Evolutionary conservation across 2,888 invertebrate species (phyloP), one percentile per base, ranked within the genome.

Genomic region (Eupithecia tripunctaria): DNA sequence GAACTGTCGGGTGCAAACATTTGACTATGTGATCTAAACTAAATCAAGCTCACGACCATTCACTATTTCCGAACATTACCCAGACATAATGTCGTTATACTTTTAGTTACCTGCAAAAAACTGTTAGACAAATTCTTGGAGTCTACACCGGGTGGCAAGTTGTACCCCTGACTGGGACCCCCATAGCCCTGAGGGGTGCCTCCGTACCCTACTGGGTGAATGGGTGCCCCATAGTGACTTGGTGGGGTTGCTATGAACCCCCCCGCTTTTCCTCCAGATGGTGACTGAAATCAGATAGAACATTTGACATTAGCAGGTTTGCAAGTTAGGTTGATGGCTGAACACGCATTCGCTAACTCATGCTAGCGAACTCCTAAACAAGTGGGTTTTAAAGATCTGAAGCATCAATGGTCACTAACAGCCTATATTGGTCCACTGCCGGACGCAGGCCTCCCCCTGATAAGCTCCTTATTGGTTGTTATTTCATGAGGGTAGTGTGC

Each of bases 111-210:
- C 91, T 95, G 95, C 79, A 95, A 84, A 81, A 95, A 95, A 81
- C 96, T 95, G 75, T 96, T 96, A 84, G 95, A 96, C 69, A 96
- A 89, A 83, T 95, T 95, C 83, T 96, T 96, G 27, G 95, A 95
- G 81, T 96, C 96, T 7, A 88, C 90, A 12, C 93, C 95, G 0
- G 92, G 92, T 12, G 97, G 97, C 81, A 97, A 95, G 79, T 97
- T 96, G 85, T 97, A 97, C 43, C 85, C 95, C 95, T 82, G 90
- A 81, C 89, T 91, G 7, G 93, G 85, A 15, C 73, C 73, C 12
- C 68, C 73, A 27, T 71, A 74, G 32, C 60, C 43, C n/a, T 70
- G 74, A 7, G 70, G 67, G 1, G 68, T 38, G 14, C 70, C 70
- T 21, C 70, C 70, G 43, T 73, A 74, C 25, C 51, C 51, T 3